phyloP scores from a whole-genome alignment of 1,140 invertebrate species.

The Cyclina sinensis region DNA sequence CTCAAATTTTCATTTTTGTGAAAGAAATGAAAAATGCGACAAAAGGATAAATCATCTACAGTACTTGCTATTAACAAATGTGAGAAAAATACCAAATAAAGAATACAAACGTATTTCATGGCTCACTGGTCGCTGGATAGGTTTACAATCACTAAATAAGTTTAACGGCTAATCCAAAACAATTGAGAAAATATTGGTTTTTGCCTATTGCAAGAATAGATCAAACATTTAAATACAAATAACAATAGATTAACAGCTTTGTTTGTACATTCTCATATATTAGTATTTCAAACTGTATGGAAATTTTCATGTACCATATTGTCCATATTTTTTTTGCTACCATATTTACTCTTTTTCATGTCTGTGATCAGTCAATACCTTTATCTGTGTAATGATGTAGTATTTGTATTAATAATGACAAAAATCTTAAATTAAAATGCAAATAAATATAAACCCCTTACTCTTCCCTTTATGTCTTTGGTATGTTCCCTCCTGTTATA shows the following conservation, averaged over 20 bases:
- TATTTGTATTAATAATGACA: too few relatives aligned
- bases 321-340: too few relatives aligned
- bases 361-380: too few relatives aligned
- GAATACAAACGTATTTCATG: slow-evolving; percentile 34
- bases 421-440: too few relatives aligned
- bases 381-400: too few relatives aligned
- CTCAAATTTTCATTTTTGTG: neutral
- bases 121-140: neutral
- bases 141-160: slow-evolving; percentile 25
- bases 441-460: too few relatives aligned
- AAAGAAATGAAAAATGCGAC: neutral
- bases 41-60: neutral
- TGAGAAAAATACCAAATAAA: slow-evolving; percentile 23
- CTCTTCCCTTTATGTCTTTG: too few relatives aligned
- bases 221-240: slow-evolving; percentile 34
- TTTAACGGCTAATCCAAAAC: slow-evolving; percentile 29
- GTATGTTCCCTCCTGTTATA: too few relatives aligned
- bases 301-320: too few relatives aligned
- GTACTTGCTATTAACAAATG: neutral
- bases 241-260: slow-evolving; percentile 27
- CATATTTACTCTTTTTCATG: too few relatives aligned
- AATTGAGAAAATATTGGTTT: slow-evolving; percentile 36
- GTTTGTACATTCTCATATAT: neutral
- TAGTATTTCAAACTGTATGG: neutral
- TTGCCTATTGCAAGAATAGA: slow-evolving; percentile 2